Base-by-base conservation (phyloP, 2,113 vertebrate genomes). In the Poeciliopsis turrubarensis region DNA sequence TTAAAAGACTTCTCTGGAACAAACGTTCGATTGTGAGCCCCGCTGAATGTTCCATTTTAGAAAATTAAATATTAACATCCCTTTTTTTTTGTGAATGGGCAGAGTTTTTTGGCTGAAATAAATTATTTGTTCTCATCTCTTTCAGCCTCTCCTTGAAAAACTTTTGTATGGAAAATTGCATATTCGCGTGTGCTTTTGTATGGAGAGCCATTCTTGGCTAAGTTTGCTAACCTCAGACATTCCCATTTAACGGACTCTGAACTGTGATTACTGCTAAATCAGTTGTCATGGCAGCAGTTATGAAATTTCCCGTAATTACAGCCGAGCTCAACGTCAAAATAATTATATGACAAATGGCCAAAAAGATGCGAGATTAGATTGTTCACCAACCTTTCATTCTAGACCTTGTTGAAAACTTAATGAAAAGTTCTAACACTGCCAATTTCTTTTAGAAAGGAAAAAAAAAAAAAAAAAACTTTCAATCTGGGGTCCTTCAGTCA, bases 51-150 rank as follows among this genome's bases (percentile, higher is more conserved):
- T 67, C 47, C 34, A 25, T 72, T 68, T 57, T 77, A 22, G 75
- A 63, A 89, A 82, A 90, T 83, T 68, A 68, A 74, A 86, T 83
- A 82, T 86, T 84, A 76, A 73, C 67, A 72, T 84, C 22, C 51
- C 7, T 54, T 79, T 75, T 79, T 75, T 73, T 88, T 75, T 68
- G 32, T 12, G 15, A 80, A 72, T 63, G 34, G 65, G 68, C 41
- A 26, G 37, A 39, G 31, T 81, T 75, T 75, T 66, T 68, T 37
- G 34, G 66, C 60, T 68, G 60, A 31, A 79, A 70, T 68, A 3
- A 1, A 51, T 47, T 71, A 66, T 79, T 61, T 78, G n/a, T 68
- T 75, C 39, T 22, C n/a, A 7, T 69, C 57, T 73, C 61, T 65
- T 22, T 72, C 60, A 84, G 66, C 25, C 71, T 68, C 63, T 71